Conservation (phyloP, 2,797 vertebrate species). For the Sebastes cheni region DNA sequence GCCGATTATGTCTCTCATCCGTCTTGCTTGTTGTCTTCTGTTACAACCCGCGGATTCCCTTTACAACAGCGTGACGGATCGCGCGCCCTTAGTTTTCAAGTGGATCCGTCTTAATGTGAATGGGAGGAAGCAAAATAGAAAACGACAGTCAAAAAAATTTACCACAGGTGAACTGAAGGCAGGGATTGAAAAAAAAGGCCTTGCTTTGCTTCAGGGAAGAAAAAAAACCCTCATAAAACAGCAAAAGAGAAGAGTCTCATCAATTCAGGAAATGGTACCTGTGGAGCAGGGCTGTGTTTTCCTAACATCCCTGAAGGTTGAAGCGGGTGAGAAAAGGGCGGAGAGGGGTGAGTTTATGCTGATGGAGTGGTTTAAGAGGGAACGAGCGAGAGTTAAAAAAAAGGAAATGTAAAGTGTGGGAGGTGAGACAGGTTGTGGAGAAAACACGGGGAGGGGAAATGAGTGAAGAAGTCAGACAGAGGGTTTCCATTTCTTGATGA, state of each 20-base stretch:
- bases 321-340: background rate
- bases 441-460: constrained; percentile 22
- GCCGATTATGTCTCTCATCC: background rate
- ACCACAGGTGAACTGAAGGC: background rate
- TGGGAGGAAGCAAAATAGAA: background rate
- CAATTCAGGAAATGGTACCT: constrained; percentile 19
- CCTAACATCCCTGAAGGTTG: constrained; percentile 21
- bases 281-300: constrained; percentile 27
- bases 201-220: background rate
- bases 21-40: background rate
- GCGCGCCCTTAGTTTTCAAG: background rate
- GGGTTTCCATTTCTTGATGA: constrained; percentile 59
- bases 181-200: background rate
- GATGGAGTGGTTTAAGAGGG: constrained; percentile 18
- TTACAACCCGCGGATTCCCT: background rate
- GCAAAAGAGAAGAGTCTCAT: background rate
- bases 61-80: background rate
- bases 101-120: background rate
- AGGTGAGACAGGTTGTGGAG: constrained; percentile 18
- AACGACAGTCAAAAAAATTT: background rate
- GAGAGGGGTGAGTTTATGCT: constrained; percentile 14
- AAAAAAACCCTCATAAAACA: background rate
- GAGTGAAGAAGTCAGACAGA: constrained; percentile 37
- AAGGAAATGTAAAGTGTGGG: constrained; percentile 16
- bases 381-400: constrained; percentile 8